These are phyloP conservation scores for Noctua fimbriata DNA, from an alignment of 2,888 invertebrate species.

Conservation along the genomic window DNA sequence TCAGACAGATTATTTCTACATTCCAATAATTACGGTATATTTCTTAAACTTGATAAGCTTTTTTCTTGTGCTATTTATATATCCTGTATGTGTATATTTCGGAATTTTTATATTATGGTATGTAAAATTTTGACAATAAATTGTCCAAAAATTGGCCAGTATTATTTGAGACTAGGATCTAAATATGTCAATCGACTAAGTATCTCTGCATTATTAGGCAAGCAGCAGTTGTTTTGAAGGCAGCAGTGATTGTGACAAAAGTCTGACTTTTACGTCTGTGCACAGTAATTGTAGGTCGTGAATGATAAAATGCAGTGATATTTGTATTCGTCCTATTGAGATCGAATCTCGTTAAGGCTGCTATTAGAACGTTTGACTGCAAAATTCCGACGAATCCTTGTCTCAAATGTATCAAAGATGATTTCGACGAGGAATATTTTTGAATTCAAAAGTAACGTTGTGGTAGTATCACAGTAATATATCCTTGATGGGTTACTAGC, in stretches of 20 bases:
- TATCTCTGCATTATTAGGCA: conserved; percentile 30
- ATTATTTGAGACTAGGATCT: conserved; percentile 73
- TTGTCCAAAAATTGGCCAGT: conserved; percentile 79
- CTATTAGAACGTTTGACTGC: conserved; percentile 50
- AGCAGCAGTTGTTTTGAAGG: conserved; percentile 34
- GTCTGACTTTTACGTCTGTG: conserved; percentile 47
- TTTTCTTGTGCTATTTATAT: conserved; percentile 43
- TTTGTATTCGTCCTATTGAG: conserved; percentile 69
- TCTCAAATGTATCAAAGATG: conserved; percentile 36
- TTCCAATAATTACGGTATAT: conserved; percentile 53
- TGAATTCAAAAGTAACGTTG: conserved; percentile 14
- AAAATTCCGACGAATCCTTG: conserved; percentile 28
- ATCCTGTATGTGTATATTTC: conserved; percentile 62
- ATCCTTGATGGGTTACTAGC: conserved; percentile 15
- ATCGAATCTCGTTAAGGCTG: conserved; percentile 72
- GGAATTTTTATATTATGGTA: conserved; percentile 43
- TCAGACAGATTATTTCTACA: conserved; percentile 50
- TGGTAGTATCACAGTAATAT: conserved; percentile 14
- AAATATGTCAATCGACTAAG: conserved; percentile 23
- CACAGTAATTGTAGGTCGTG: conserved; percentile 22
- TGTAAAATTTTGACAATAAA: conserved; percentile 66
- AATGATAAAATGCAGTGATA: conserved; percentile 60
- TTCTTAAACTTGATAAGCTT: conserved; percentile 43
- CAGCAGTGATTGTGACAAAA: conserved; percentile 39
- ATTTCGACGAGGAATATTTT: conserved; percentile 30